Percentiles rank a stretch among this genome's conserved stretches.
phyloP scores from a whole-genome alignment of 2,888 invertebrate species.

The Tenthredo mesomela region DNA sequence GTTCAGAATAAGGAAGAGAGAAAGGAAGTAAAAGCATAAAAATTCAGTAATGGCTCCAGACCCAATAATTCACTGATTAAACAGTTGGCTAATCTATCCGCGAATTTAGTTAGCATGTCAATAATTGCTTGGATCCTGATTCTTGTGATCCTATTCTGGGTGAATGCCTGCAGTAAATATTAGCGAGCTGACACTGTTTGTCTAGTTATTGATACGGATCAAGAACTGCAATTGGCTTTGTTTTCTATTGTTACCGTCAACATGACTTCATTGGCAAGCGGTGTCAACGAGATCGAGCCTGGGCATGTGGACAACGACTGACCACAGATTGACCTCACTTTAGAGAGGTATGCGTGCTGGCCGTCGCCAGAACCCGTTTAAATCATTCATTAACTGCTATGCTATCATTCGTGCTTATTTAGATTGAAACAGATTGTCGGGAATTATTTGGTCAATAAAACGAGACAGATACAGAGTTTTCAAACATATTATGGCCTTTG shows the following conservation, averaged over 20 bases:
- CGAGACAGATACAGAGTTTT: slow-evolving; percentile 17
- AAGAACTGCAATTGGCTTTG: slow-evolving; percentile 40
- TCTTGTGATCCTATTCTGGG: background rate
- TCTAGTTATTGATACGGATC: slow-evolving; percentile 32
- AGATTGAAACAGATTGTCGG: slow-evolving; percentile 66
- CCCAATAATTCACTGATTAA: background rate
- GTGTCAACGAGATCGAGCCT: slow-evolving; percentile 63
- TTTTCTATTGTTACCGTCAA: slow-evolving; percentile 61
- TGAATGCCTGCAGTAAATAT: background rate
- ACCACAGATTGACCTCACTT: slow-evolving; percentile 69
- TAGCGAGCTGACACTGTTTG: background rate
- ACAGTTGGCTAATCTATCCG: background rate
- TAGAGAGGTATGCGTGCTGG: slow-evolving; percentile 67
- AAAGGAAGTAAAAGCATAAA: background rate
- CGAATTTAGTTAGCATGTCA: background rate
- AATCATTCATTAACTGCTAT: slow-evolving; percentile 62
- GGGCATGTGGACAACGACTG: slow-evolving; percentile 61
- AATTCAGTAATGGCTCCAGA: background rate
- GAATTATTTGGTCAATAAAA: slow-evolving; percentile 43
- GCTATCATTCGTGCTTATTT: slow-evolving; percentile 62
- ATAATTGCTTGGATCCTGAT: background rate
- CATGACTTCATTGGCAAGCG: slow-evolving; percentile 34
- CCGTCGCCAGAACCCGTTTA: slow-evolving; percentile 46
- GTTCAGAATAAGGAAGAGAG: background rate
- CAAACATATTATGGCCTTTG: slow-evolving; percentile 20